phyloP scores from a whole-genome alignment of 2,113 vertebrate species.

The Meleagris gallopavo region DNA sequence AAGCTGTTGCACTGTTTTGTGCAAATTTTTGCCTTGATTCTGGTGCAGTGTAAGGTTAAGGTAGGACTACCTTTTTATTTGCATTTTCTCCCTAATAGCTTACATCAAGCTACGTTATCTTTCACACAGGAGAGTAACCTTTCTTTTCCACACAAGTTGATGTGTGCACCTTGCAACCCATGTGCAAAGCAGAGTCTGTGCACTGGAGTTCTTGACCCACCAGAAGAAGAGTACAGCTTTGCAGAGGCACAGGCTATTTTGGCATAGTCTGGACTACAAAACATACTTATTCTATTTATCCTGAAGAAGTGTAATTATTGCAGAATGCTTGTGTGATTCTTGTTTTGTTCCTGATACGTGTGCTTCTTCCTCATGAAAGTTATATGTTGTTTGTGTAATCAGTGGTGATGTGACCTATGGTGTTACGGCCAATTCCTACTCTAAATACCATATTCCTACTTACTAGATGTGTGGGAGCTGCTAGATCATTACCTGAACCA shows the following conservation, averaged over 20 bases:
- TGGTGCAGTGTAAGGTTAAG: not conserved
- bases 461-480: too few relatives aligned
- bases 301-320: not conserved
- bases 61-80: not conserved
- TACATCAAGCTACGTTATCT: fast-evolving
- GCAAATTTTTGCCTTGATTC: fast-evolving
- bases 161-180: not conserved
- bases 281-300: not conserved
- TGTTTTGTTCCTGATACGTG: not conserved
- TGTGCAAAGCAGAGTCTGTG: fast-evolving
- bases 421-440: not conserved
- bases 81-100: not conserved
- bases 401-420: not conserved
- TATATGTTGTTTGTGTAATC: not conserved
- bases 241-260: not conserved
- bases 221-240: not conserved
- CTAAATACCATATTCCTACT: not conserved
- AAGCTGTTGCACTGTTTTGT: not conserved
- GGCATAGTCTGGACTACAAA: not conserved
- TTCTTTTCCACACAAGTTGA: not conserved
- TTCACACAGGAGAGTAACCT: fast-evolving
- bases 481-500: too few relatives aligned
- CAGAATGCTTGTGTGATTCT: not conserved
- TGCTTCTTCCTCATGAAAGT: not conserved
- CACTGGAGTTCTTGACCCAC: not conserved